These are phyloP conservation scores for Luehdorfia chinensis DNA, from an alignment of 1,140 invertebrate genomes.

Conservation along the genomic window DNA sequence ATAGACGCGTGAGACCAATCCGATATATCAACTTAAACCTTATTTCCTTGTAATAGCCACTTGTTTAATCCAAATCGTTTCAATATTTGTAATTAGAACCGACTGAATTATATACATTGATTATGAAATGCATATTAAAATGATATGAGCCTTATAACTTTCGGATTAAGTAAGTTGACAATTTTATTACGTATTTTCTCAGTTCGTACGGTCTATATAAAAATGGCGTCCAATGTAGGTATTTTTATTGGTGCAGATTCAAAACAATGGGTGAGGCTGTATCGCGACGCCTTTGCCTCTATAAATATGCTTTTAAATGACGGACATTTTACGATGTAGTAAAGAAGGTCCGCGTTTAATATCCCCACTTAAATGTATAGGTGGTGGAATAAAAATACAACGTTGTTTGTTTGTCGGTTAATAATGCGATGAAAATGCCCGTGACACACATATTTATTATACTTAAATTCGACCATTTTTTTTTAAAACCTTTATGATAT, in stretches of 20 bases:
- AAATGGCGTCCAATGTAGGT: constrained; percentile 36
- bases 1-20: constrained; percentile 18
- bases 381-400: constrained; percentile 21
- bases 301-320: constrained; percentile 26
- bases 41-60: constrained; percentile 16
- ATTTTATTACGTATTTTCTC: not conserved
- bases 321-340: constrained; percentile 25
- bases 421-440: not conserved
- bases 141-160: constrained; percentile 6
- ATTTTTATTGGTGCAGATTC: constrained; percentile 41
- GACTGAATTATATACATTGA: constrained; percentile 1
- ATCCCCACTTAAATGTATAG: constrained; percentile 23
- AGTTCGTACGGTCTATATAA: constrained; percentile 30
- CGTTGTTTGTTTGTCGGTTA: constrained; percentile 2
- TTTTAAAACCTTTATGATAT: no score
- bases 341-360: constrained; percentile 21
- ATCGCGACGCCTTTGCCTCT: constrained; percentile 23
- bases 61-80: not conserved
- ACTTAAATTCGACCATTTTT: no score
- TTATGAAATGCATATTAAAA: not conserved
- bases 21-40: constrained; percentile 22
- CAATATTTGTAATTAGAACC: constrained; percentile 11
- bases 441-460: not conserved
- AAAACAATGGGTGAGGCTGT: constrained; percentile 37
- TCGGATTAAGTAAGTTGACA: not conserved